phyloP scores from a whole-genome alignment of 2,797 vertebrate species.

The Poecilia gillii region DNA sequence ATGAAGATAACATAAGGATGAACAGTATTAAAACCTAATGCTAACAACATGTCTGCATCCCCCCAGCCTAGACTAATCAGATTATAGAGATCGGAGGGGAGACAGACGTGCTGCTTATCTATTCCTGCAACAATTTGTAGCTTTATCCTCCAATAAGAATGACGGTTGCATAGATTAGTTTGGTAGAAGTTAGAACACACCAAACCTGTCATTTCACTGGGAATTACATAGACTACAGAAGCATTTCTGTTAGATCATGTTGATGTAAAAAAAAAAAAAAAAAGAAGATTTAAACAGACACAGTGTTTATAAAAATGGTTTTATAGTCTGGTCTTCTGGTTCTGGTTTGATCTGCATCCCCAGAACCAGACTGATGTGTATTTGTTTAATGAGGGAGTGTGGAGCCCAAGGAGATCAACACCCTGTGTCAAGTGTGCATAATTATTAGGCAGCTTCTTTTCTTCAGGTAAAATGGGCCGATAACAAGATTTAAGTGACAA shows the following conservation, averaged over 20 bases:
- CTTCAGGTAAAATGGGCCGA: too few relatives aligned
- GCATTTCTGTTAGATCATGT: background rate
- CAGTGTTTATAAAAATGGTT: background rate
- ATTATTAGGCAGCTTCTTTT: too few relatives aligned
- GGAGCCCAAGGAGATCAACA: too few relatives aligned
- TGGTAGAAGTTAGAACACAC: background rate
- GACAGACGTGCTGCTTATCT: slow-evolving; percentile 39
- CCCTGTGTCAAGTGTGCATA: too few relatives aligned
- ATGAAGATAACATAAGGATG: background rate
- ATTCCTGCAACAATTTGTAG: slow-evolving; percentile 23
- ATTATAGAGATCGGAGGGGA: slow-evolving; percentile 59
- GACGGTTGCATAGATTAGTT: background rate
- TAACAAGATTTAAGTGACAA: too few relatives aligned
- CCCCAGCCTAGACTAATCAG: slow-evolving; percentile 74
- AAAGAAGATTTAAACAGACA: background rate
- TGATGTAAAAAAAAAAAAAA: background rate
- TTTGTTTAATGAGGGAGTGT: too few relatives aligned
- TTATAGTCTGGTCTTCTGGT: background rate
- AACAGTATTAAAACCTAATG: background rate
- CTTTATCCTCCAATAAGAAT: background rate
- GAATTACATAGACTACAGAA: background rate
- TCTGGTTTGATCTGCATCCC: too few relatives aligned
- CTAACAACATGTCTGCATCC: background rate
- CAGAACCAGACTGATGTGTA: too few relatives aligned
- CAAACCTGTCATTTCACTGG: background rate